Conservation (phyloP, 2,113 vertebrate species). For the Balaeniceps rex region DNA sequence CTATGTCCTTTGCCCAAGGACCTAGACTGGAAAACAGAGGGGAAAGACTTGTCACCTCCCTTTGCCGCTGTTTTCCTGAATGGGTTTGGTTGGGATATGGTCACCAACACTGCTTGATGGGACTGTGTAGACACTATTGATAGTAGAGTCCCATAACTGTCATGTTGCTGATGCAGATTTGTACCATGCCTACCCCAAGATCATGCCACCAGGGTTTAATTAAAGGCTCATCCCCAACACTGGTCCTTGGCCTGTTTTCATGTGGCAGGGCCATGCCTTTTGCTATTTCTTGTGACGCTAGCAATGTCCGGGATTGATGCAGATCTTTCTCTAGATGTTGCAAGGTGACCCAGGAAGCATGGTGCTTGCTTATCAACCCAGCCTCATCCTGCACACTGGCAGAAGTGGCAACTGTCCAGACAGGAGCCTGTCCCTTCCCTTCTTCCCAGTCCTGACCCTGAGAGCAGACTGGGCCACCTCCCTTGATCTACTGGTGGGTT, state of each 20-base stretch:
- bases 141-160: background rate
- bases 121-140: background rate
- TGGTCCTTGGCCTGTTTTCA: background rate
- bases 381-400: background rate
- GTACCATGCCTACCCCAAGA: background rate
- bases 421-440: background rate
- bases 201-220: no score
- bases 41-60: background rate
- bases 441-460: background rate
- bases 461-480: background rate
- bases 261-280: background rate
- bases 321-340: background rate
- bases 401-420: background rate
- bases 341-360: background rate
- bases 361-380: background rate
- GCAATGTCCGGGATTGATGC: background rate
- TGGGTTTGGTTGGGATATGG: background rate
- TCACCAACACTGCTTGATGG: background rate
- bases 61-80: background rate
- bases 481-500: background rate
- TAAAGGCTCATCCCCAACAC: background rate
- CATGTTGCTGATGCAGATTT: background rate
- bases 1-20: background rate
- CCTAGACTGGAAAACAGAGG: background rate
- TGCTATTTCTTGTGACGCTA: background rate